A percentile compares a stretch with the other conserved stretches of the same genome.
phyloP scores from a whole-genome alignment of 2,113 vertebrate genomes.

The Anhinga anhinga region DNA sequence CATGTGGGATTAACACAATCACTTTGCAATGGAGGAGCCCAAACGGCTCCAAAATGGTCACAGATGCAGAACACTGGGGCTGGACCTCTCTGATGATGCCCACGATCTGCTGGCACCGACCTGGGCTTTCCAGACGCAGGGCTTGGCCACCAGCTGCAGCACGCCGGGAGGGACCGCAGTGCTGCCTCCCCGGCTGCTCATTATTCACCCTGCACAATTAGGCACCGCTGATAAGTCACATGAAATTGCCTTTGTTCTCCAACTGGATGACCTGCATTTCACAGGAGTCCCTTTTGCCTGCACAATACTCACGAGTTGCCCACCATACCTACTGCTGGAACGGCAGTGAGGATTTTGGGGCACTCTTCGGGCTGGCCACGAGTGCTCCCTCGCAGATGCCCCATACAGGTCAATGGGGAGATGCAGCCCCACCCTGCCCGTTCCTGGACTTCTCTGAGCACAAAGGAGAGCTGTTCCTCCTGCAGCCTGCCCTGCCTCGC shows the following conservation, averaged over 20 bases:
- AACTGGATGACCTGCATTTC: slow-evolving; percentile 10
- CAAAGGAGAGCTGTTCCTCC: not conserved
- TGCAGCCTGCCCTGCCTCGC: not conserved
- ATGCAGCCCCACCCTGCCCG: not conserved
- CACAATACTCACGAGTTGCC: not conserved
- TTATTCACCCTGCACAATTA: slow-evolving; percentile 60
- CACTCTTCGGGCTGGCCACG: not conserved
- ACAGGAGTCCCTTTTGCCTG: not conserved
- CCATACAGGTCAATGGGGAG: fast-evolving
- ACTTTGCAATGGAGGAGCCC: not conserved
- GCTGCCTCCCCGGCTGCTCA: slow-evolving; percentile 34
- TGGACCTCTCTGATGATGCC: not conserved
- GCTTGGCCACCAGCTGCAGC: not conserved
- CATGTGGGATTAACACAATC: not conserved
- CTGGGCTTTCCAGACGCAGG: not conserved
- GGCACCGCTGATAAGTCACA: slow-evolving; percentile 18
- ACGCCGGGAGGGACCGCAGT: not conserved
- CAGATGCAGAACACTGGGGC: not conserved
- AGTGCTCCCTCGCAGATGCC: not conserved
- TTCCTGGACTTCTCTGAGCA: not conserved
- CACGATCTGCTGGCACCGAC: not conserved
- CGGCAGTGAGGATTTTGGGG: not conserved
- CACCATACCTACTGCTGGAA: not conserved
- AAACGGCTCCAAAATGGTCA: not conserved
- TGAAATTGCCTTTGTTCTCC: slow-evolving; percentile 60